These are phyloP conservation scores for Xestia c-nigrum DNA, from an alignment of 2,888 invertebrate genomes.

Conservation along the genomic window DNA sequence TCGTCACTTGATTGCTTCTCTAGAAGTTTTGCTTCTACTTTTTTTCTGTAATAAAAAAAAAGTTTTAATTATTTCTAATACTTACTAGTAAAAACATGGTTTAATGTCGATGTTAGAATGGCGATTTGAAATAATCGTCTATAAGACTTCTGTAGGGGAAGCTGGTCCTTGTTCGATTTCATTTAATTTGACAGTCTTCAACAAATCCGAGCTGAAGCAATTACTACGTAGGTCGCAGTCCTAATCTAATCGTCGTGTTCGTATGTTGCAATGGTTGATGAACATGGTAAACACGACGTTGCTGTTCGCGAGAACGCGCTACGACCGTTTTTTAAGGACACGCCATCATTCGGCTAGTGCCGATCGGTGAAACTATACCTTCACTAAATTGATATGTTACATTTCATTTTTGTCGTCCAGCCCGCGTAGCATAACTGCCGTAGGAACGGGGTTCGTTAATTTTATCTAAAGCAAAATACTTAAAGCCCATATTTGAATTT, in stretches of 20 bases:
- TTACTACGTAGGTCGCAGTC: neutral
- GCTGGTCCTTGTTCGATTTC: neutral
- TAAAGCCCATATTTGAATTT: too few species aligned
- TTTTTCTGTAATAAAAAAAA: constrained; percentile 87
- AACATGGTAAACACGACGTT: neutral
- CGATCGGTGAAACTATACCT: neutral
- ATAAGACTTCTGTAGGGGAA: neutral
- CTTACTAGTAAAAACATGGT: too few species aligned
- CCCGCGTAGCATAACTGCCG: too few species aligned
- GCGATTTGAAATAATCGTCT: neutral
- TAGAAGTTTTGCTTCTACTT: constrained; percentile 89
- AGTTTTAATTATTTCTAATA: too few species aligned
- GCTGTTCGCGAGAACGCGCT: neutral
- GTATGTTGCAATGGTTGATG: neutral
- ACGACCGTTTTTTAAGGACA: neutral
- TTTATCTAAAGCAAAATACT: too few species aligned
- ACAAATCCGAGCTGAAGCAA: neutral
- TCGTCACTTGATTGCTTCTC: constrained; percentile 89
- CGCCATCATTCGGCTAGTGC: neutral
- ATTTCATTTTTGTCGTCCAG: neutral
- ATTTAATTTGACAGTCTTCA: neutral
- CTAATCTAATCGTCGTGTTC: neutral
- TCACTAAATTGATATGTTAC: neutral
- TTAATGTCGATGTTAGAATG: neutral
- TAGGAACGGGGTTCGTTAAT: too few species aligned